Conservation (phyloP, 1,140 invertebrate species). For the Vollenhovia emeryi region DNA sequence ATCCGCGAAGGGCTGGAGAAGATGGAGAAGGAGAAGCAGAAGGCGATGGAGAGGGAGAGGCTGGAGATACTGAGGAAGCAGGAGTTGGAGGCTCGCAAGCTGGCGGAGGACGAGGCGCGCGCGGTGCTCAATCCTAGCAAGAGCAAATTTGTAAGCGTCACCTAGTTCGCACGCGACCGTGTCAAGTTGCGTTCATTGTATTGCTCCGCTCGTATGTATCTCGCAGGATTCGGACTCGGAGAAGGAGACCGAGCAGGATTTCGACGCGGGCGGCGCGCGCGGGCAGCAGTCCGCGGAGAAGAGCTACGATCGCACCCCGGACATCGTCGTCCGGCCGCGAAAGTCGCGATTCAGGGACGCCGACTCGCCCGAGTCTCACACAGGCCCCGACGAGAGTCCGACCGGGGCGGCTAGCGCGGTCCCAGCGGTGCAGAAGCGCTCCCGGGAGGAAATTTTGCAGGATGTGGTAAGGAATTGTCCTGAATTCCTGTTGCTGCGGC, state of each 20-base stretch:
- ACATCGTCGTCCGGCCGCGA: conserved; percentile 80
- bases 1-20: conserved; percentile 98
- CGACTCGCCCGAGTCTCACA: conserved; percentile 77
- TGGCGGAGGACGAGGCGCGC: conserved; percentile 87
- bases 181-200: neutral
- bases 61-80: conserved; percentile 88
- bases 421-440: conserved; percentile 74
- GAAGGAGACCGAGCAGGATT: conserved; percentile 85
- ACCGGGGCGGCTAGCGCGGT: conserved; percentile 46
- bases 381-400: conserved; percentile 76
- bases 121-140: conserved; percentile 88
- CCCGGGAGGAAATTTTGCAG: conserved; percentile 85
- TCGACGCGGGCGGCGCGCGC: conserved; percentile 66
- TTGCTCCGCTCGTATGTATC: neutral
- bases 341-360: conserved; percentile 84
- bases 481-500: neutral
- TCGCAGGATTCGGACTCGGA: conserved; percentile 86
- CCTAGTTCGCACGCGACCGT: neutral
- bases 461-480: conserved; percentile 79
- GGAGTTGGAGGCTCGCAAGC: conserved; percentile 87
- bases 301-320: conserved; percentile 79
- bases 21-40: conserved; percentile 98
- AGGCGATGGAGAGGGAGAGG: conserved; percentile 92
- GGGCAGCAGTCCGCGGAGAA: conserved; percentile 75
- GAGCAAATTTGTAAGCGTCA: conserved; percentile 93